phyloP scores from a whole-genome alignment of 30 jellyfish, hydroid and myxozoan species.

The Aurelia coerulea region DNA sequence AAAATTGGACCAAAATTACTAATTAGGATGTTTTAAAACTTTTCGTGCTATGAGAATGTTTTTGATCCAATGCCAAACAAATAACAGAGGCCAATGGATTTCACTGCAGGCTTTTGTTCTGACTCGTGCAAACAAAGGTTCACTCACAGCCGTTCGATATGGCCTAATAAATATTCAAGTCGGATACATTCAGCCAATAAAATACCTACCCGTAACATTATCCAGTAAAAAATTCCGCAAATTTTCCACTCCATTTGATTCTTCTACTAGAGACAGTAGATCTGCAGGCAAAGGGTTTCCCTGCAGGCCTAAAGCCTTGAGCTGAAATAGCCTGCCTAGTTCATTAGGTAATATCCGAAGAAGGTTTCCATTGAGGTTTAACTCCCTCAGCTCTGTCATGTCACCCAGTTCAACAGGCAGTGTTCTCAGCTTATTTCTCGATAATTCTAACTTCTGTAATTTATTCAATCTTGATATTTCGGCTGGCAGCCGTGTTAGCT shows the following conservation, averaged over 20 bases:
- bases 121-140: too few relatives aligned
- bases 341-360: conserved; percentile 93
- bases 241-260: conserved; percentile 66
- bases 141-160: too few relatives aligned
- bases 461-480: conserved; percentile 75
- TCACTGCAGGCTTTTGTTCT: too few relatives aligned
- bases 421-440: conserved; percentile 88
- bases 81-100: too few relatives aligned
- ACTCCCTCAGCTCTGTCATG: conserved; percentile 90
- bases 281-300: conserved; percentile 97
- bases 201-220: conserved; percentile 84
- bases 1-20: too few relatives aligned
- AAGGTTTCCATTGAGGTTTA: conserved; percentile 75
- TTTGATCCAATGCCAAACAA: too few relatives aligned
- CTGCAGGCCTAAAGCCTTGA: conserved; percentile 82
- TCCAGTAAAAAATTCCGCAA: conserved; percentile 79
- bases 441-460: conserved; percentile 84
- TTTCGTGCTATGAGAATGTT: too few relatives aligned
- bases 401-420: conserved; percentile 97
- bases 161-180: too few relatives aligned
- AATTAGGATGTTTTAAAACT: too few relatives aligned
- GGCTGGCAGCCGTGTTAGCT: conserved; percentile 85
- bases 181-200: not conserved
- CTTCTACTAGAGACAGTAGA: conserved; percentile 76
- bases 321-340: conserved; percentile 90